Evolutionary conservation across 2,113 vertebrate species (phyloP).

Genomic region (Silurus asotus): DNA sequence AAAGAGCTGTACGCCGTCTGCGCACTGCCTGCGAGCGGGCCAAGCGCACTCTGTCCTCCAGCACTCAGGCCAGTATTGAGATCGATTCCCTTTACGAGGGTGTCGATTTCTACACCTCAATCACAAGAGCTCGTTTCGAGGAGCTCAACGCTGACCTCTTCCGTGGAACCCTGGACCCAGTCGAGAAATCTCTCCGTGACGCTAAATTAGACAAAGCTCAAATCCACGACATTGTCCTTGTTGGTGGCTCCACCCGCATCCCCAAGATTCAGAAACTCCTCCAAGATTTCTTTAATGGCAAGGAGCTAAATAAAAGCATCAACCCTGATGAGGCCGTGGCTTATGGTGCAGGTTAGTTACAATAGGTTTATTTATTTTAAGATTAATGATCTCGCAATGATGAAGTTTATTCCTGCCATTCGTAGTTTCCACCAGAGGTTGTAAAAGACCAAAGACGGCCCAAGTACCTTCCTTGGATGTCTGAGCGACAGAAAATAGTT

Average conservation of each 20-base stretch:
- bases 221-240: conserved; percentile 70
- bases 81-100: conserved; percentile 91
- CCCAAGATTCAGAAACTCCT: conserved; percentile 78
- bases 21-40: conserved; percentile 77
- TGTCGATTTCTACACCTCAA: conserved; percentile 95
- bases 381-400: conserved; percentile 60
- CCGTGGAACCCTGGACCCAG: conserved; percentile 74
- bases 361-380: not conserved
- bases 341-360: conserved; percentile 70
- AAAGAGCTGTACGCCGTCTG: conserved; percentile 77
- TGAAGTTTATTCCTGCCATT: conserved; percentile 74
- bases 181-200: conserved; percentile 74
- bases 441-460: conserved; percentile 52
- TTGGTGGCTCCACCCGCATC: conserved; percentile 73
- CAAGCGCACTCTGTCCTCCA: conserved; percentile 80
- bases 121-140: conserved; percentile 94
- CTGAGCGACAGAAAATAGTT: conserved; percentile 52
- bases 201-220: conserved; percentile 74
- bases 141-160: conserved; percentile 85
- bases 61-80: conserved; percentile 79
- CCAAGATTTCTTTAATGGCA: conserved; percentile 75
- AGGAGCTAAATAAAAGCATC: conserved; percentile 71
- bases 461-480: conserved; percentile 64
- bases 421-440: conserved; percentile 70
- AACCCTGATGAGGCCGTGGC: conserved; percentile 76